A percentile compares a stretch with the other conserved stretches of the same genome.
phyloP scores from a whole-genome alignment of 1,140 invertebrate genomes.

The Meloidogyne floridensis region DNA sequence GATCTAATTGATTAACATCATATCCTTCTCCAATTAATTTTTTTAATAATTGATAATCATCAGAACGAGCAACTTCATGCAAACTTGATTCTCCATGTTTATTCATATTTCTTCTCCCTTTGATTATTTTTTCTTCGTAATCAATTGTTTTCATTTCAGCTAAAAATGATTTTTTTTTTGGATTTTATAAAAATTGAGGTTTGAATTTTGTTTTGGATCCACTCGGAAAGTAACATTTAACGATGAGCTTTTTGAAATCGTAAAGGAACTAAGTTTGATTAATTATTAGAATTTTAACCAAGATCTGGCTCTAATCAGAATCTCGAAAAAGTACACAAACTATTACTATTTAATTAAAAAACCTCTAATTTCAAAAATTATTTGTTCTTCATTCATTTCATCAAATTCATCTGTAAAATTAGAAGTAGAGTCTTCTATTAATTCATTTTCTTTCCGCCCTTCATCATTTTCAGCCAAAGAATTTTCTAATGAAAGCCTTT shows the following conservation, averaged over 20 bases:
- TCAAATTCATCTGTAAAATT: slow-evolving; percentile 16
- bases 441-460: not conserved
- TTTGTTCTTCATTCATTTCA: slow-evolving; percentile 23
- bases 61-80: slow-evolving; percentile 27
- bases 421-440: not conserved
- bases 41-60: slow-evolving; percentile 26
- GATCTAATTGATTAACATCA: slow-evolving; percentile 29
- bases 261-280: no score
- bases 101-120: slow-evolving; percentile 26
- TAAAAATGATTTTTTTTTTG: not conserved
- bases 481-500: slow-evolving; percentile 5
- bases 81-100: slow-evolving; percentile 24
- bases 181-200: no score
- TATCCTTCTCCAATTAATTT: slow-evolving; percentile 28
- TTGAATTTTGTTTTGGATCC: no score
- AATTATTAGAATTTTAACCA: no score
- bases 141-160: slow-evolving; percentile 26
- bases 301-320: no score
- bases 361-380: slow-evolving; percentile 21
- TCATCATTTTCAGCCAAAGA: not conserved
- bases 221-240: no score
- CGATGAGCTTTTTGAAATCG: no score
- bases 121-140: slow-evolving; percentile 25
- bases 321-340: no score
- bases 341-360: not conserved